Base-by-base conservation (phyloP, 1,140 invertebrate genomes). In the Oreohelix idahoensis region DNA sequence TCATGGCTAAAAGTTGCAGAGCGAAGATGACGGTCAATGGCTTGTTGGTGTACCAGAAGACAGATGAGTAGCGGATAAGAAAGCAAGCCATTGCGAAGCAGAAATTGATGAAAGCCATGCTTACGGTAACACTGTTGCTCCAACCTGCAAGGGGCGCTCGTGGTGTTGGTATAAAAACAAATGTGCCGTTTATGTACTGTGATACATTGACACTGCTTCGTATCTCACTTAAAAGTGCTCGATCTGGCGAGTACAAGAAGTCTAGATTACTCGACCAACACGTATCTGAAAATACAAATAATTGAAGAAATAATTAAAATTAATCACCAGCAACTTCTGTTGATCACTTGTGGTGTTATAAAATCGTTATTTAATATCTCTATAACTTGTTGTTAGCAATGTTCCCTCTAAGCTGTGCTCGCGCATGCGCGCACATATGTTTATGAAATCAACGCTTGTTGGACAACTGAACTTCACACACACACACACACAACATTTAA, bases 31-130 rank as follows among this genome's bases (percentile, higher is more conserved):
- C 58, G 35, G 87, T 89, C 45, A 89, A 83, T 1, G 84, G 66
- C 66, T 88, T 89, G 82, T 89, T 89, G 20, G 90, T 91, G 85
- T 86, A 89, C 90, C 90, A 91, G 84, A 90, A 91, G 39, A 90
- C 88, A 32, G 89, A 83, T 11, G 90, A 81, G 83, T 90, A 91
- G 20, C 89, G 76, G 8, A 90, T 79, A 26, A 85, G 63, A 75
- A 88, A 88, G 38, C 86, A 81, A 4, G 88, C 38, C n/a, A 91
- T 80, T 13, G 88, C 89, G 17, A 86, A 83, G n/a, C 79, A 84
- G 84, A 89, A 89, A 81, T 89, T 88, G 76, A 89, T 84, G 82
- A 88, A 91, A 26, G 87, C 86, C n/a, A 87, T 80, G 66, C 85
- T 85, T 10, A 89, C 63, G 49, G 79, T 73, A 29, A 85, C 73